Conservation (phyloP, 2,797 vertebrate species). For the Simalia tracyae region DNA sequence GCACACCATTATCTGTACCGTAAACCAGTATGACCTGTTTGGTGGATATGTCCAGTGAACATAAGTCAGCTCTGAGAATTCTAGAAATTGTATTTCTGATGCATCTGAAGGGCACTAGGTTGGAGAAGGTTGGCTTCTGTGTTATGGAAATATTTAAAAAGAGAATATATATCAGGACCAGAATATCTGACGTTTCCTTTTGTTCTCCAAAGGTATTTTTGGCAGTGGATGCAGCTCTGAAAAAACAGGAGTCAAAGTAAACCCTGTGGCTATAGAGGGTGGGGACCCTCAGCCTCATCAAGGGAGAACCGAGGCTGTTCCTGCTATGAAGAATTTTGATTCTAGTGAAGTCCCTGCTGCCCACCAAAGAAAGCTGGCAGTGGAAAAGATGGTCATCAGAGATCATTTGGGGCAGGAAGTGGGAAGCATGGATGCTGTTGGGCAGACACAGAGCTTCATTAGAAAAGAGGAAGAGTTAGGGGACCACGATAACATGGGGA, state of each 20-base stretch:
- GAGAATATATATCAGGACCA: not conserved
- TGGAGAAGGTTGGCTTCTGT: not conserved
- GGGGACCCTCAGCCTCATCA: not conserved
- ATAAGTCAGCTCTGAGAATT: not conserved
- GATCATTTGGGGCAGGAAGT: constrained; percentile 67
- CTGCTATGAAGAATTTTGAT: not conserved
- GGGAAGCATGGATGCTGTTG: constrained; percentile 45
- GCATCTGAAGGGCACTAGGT: not conserved
- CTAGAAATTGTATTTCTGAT: not conserved
- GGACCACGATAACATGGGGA: not conserved
- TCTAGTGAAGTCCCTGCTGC: not conserved
- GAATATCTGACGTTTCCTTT: constrained; percentile 5
- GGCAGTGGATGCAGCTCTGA: not conserved
- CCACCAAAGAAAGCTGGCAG: constrained; percentile 33
- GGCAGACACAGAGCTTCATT: constrained; percentile 16
- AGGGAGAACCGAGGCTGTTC: not conserved
- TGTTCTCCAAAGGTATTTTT: constrained; percentile 4
- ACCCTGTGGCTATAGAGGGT: not conserved
- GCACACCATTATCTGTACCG: not conserved
- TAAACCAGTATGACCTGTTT: not conserved
- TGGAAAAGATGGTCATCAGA: constrained; percentile 55
- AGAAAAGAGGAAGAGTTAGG: not conserved
- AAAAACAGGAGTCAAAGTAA: not conserved
- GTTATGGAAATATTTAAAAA: not conserved
- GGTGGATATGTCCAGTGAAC: not conserved